Evolutionary conservation across 2,113 vertebrate species (phyloP).

Genomic region (Fregata magnificens): DNA sequence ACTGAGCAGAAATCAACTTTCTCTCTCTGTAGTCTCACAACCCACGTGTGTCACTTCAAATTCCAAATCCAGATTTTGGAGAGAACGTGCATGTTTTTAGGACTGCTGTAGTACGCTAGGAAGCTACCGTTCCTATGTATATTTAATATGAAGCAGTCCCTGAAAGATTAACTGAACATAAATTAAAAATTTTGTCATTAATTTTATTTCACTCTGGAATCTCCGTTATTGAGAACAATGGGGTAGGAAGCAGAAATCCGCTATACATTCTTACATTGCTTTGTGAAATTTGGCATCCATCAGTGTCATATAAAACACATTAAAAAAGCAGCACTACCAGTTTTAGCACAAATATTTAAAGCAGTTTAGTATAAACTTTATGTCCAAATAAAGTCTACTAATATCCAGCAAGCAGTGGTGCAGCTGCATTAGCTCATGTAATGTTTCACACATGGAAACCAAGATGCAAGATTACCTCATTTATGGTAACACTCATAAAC

Average conservation of each 20-base stretch:
- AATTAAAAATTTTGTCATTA: slow-evolving; percentile 7
- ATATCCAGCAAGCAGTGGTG: slow-evolving; percentile 57
- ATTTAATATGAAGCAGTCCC: slow-evolving; percentile 28
- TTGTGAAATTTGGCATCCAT: slow-evolving; percentile 43
- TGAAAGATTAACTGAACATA: slow-evolving; percentile 47
- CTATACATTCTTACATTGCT: not conserved
- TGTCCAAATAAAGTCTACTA: slow-evolving; percentile 64
- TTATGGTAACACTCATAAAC: slow-evolving; percentile 85
- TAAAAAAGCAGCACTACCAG: slow-evolving; percentile 50
- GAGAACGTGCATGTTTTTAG: not conserved
- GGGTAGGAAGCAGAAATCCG: not conserved
- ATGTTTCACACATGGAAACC: slow-evolving; percentile 83
- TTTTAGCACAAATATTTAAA: slow-evolving; percentile 69
- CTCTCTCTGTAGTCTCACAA: not conserved
- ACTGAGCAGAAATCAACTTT: not conserved
- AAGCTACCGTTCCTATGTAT: slow-evolving; percentile 40
- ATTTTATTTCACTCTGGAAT: slow-evolving; percentile 26
- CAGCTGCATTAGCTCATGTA: slow-evolving; percentile 82
- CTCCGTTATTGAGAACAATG: not conserved
- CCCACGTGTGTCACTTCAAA: not conserved
- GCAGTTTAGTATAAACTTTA: slow-evolving; percentile 58
- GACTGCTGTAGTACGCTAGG: not conserved
- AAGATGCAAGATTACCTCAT: slow-evolving; percentile 82
- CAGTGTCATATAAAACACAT: slow-evolving; percentile 47
- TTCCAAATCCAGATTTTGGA: not conserved